A percentile compares a stretch with the other conserved stretches of the same genome.
These are phyloP conservation scores for Nematopogon swammerdamellus DNA, from an alignment of 2,888 invertebrate species.

Conservation along the genomic window DNA sequence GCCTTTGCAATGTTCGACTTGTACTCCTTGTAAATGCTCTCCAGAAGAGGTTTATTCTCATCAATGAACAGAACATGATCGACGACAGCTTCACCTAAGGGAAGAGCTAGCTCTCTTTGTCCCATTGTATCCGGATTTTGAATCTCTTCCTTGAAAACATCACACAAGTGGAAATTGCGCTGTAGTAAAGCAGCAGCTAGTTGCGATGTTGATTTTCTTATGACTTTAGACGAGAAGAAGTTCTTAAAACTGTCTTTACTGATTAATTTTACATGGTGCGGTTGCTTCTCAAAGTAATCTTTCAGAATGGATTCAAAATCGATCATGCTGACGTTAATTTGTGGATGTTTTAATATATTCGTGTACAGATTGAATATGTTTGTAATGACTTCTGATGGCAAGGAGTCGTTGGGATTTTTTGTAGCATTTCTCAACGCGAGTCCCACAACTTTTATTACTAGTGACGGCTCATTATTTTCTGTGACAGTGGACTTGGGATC, in stretches of 20 bases:
- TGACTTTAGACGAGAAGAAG: constrained; percentile 45
- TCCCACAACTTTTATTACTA: constrained; percentile 48
- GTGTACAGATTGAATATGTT: constrained; percentile 40
- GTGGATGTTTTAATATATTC: constrained; percentile 34
- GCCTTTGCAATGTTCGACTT: constrained; percentile 61
- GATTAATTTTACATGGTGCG: constrained; percentile 52
- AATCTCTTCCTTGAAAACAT: constrained; percentile 42
- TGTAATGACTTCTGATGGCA: constrained; percentile 29
- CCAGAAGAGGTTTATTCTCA: constrained; percentile 42
- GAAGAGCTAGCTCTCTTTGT: constrained; percentile 62
- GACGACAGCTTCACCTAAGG: constrained; percentile 51
- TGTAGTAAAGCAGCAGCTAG: constrained; percentile 58
- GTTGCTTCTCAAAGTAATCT: constrained; percentile 58
- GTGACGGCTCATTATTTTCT: constrained; percentile 44
- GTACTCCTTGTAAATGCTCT: constrained; percentile 55
- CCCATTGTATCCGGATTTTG: constrained; percentile 38
- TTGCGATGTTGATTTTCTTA: constrained; percentile 55
- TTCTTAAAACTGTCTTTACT: constrained; percentile 49
- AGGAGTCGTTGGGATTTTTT: constrained; percentile 22
- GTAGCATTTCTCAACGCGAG: constrained; percentile 45
- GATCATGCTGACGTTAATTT: constrained; percentile 40
- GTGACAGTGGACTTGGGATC: constrained; percentile 31
- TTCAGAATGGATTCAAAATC: constrained; percentile 52
- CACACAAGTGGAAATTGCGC: constrained; percentile 43
- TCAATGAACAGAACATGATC: constrained; percentile 32